Evolutionary conservation across 2,797 vertebrate species (phyloP).

Genomic region (Florisuga fusca): DNA sequence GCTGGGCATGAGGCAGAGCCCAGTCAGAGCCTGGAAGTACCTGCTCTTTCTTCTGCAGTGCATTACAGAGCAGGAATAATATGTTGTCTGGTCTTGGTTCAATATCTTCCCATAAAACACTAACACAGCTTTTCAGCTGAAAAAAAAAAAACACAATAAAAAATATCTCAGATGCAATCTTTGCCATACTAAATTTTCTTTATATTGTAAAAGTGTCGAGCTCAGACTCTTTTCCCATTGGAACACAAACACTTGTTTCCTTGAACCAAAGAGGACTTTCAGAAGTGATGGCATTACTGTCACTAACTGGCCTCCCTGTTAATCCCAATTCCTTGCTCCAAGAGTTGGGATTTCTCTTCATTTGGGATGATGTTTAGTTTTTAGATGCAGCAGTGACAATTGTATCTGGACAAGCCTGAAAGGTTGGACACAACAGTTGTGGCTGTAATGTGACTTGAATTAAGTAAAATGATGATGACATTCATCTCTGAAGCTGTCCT

Average conservation of each 20-base stretch:
- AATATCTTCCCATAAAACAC: background rate
- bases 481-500: background rate
- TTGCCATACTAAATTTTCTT: background rate
- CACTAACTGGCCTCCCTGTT: background rate
- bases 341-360: background rate
- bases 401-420: background rate
- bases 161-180: background rate
- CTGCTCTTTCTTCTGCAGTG: background rate
- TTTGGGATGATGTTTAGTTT: background rate
- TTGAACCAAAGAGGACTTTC: background rate
- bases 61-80: background rate
- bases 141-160: background rate
- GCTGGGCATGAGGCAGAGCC: background rate
- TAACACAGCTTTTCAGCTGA: background rate
- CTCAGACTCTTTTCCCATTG: background rate
- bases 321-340: background rate
- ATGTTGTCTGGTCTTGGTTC: background rate
- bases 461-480: background rate
- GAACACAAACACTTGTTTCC: background rate
- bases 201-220: background rate
- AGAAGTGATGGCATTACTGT: background rate
- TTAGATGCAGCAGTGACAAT: background rate
- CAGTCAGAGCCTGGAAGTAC: background rate
- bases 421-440: background rate
- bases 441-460: background rate